Evolutionary conservation across 30 jellyfish, hydroid and myxozoan genomes (phyloP).

Genomic region (Chrysaora quinquecirrha): DNA sequence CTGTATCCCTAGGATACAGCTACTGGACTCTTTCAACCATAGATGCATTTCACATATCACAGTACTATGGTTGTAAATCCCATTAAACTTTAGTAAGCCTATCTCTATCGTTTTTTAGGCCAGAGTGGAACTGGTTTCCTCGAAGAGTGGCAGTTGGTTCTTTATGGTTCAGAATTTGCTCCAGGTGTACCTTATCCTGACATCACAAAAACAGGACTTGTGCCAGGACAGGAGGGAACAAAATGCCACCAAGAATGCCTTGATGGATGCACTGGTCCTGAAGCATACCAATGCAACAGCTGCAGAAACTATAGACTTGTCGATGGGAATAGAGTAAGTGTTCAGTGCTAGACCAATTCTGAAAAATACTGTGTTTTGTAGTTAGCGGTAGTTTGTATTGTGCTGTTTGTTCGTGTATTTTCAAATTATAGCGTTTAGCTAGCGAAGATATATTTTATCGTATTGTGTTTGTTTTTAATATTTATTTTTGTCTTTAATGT

Average conservation of each 20-base stretch:
- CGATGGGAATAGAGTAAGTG: constrained; percentile 64
- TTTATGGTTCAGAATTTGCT: constrained; percentile 83
- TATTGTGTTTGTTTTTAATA: no score
- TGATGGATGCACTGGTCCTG: constrained; percentile 90
- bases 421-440: no score
- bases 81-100: no score
- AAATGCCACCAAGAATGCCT: constrained; percentile 85
- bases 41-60: no score
- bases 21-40: no score
- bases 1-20: no score
- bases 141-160: constrained; percentile 71
- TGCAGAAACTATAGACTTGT: constrained; percentile 70
- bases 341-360: constrained; percentile 12
- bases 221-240: constrained; percentile 56
- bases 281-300: constrained; percentile 68
- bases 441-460: no score
- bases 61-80: no score
- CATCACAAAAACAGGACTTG: constrained; percentile 14
- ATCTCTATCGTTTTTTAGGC: constrained; percentile 15
- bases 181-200: constrained; percentile 77
- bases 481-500: no score
- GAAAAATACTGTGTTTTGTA: no score
- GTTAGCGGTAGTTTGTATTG: no score
- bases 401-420: no score
- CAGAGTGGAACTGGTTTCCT: constrained; percentile 75